phyloP scores from a whole-genome alignment of 2,113 vertebrate species.

The Pungitius pungitius region DNA sequence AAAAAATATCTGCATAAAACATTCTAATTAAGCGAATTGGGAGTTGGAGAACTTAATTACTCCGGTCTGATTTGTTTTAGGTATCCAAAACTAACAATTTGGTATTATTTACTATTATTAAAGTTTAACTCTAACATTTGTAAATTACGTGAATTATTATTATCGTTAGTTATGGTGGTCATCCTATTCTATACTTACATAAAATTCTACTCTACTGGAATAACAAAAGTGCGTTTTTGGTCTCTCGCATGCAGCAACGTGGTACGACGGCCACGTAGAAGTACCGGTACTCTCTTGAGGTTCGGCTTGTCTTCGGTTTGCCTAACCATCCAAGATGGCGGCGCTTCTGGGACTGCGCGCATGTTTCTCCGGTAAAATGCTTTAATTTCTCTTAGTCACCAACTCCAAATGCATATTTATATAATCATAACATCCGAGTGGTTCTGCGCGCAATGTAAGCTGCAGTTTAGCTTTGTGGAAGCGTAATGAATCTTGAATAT shows the following conservation, averaged over 20 bases:
- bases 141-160: not conserved
- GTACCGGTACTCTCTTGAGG: conserved; percentile 6
- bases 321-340: conserved; percentile 77
- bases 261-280: not conserved
- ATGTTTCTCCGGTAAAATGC: conserved; percentile 77
- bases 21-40: not conserved
- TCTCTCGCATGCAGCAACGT: too few species aligned
- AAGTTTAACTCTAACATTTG: not conserved
- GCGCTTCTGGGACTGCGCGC: conserved; percentile 79
- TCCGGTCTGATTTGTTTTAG: not conserved
- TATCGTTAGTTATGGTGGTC: not conserved
- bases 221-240: not conserved
- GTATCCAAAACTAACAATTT: not conserved
- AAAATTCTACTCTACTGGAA: not conserved
- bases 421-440: fast-evolving
- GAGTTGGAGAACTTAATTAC: not conserved
- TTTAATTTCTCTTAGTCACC: not conserved
- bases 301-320: conserved; percentile 29
- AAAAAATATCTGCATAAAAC: not conserved
- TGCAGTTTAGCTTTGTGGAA: not conserved
- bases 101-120: not conserved
- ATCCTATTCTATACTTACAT: not conserved
- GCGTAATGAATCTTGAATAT: not conserved
- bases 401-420: not conserved
- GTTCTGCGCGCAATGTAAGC: not conserved